A percentile compares a stretch with the other conserved stretches of the same genome.
Conservation (phyloP, 1,140 invertebrate species). For the Aphelenchoides avenae region DNA sequence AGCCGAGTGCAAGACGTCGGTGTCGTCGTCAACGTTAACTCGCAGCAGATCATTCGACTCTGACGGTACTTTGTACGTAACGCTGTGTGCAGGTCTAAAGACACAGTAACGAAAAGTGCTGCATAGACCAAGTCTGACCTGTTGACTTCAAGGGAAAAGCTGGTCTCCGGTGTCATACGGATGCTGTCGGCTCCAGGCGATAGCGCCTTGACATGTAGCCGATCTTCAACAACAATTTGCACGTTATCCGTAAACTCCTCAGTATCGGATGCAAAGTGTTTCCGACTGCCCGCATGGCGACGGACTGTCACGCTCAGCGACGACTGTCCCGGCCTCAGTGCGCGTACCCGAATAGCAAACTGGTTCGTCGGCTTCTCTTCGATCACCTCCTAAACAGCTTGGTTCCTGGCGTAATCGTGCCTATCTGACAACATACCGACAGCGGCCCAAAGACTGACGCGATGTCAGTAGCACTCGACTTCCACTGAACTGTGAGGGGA, state of each 20-base stretch:
- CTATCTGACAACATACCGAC: conserved; percentile 1
- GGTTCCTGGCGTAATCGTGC: neutral
- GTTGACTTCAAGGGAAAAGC: neutral
- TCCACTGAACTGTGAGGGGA: conserved; percentile 18
- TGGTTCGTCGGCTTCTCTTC: conserved; percentile 4
- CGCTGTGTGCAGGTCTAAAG: neutral
- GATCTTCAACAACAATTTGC: neutral
- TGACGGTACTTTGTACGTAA: neutral
- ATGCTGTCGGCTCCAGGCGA: neutral
- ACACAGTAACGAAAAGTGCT: neutral
- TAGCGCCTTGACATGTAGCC: neutral
- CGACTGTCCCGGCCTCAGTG: neutral
- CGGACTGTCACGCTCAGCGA: neutral
- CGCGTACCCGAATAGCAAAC: conserved; percentile 1
- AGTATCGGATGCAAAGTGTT: neutral
- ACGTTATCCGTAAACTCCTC: neutral
- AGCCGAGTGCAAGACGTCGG: conserved; percentile 1
- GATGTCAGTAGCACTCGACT: neutral
- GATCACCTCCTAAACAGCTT: conserved; percentile 1
- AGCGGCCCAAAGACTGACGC: neutral
- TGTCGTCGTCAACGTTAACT: neutral
- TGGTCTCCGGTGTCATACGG: neutral
- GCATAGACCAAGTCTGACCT: neutral
- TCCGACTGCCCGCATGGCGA: neutral
- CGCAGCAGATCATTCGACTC: neutral